phyloP scores from a whole-genome alignment of 2,888 invertebrate genomes.

The Volucella inflata region DNA sequence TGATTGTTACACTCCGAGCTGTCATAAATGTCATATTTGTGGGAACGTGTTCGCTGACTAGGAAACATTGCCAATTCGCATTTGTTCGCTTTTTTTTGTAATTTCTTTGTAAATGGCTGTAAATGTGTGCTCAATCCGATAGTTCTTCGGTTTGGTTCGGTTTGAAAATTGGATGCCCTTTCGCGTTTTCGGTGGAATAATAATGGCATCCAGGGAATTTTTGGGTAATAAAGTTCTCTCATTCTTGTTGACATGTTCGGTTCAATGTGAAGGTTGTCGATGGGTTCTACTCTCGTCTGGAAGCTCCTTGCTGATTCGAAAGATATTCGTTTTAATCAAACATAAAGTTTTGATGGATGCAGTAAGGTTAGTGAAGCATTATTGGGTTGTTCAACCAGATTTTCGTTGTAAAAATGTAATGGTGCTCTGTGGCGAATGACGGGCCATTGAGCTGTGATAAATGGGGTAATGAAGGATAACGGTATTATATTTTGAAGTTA shows the following conservation, averaged over 20 bases:
- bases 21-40: conserved; percentile 71
- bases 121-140: conserved; percentile 62
- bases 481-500: too few species aligned
- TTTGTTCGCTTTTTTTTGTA: too few species aligned
- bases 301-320: conserved; percentile 16
- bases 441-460: too few species aligned
- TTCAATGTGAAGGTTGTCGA: not conserved
- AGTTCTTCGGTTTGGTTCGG: conserved; percentile 30
- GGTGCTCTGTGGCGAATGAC: not conserved
- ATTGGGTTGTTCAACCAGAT: conserved; percentile 9
- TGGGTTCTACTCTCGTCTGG: too few species aligned
- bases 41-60: conserved; percentile 56
- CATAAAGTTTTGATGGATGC: conserved; percentile 18
- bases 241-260: conserved; percentile 34
- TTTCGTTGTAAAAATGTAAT: not conserved
- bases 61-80: conserved; percentile 40
- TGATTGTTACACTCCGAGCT: conserved; percentile 72
- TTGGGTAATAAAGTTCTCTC: conserved; percentile 57
- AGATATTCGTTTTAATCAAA: conserved; percentile 13
- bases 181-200: not conserved
- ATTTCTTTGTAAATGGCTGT: conserved; percentile 50
- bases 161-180: conserved; percentile 57
- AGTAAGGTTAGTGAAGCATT: conserved; percentile 6
- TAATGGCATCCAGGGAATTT: conserved; percentile 20
- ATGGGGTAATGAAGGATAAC: too few species aligned